phyloP scores from a whole-genome alignment of 2,797 vertebrate species.

The Champsocephalus esox region DNA sequence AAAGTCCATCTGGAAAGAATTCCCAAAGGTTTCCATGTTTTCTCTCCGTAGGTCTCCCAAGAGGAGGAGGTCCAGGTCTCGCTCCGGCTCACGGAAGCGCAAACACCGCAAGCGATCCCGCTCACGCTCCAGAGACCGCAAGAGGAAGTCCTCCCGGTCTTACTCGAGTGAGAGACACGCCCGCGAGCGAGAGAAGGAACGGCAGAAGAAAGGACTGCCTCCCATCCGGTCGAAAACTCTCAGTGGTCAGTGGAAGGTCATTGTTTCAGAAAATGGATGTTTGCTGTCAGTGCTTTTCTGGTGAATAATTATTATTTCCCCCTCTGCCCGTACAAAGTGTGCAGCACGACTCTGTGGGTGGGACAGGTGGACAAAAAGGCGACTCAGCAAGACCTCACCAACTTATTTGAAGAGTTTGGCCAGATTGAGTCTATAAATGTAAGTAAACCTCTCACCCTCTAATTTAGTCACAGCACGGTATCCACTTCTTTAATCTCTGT shows the following conservation, averaged over 20 bases:
- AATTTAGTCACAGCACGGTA: not conserved
- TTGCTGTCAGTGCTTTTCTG: not conserved
- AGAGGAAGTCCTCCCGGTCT: slow-evolving; percentile 95
- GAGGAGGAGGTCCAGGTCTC: slow-evolving; percentile 94
- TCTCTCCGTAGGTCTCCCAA: slow-evolving; percentile 90
- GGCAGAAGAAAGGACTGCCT: slow-evolving; percentile 97
- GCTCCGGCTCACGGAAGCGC: slow-evolving; percentile 95
- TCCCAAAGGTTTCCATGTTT: not conserved
- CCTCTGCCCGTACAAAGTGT: slow-evolving; percentile 84
- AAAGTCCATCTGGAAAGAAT: not conserved
- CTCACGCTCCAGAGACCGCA: slow-evolving; percentile 95
- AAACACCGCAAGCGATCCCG: slow-evolving; percentile 97
- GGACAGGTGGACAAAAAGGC: slow-evolving; percentile 99
- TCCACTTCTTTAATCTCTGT: not conserved
- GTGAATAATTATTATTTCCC: not conserved
- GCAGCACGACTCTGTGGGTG: slow-evolving; percentile 99
- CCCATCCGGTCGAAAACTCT: slow-evolving; percentile 95
- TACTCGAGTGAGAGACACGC: slow-evolving; percentile 97
- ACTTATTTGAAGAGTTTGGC: slow-evolving; percentile 98
- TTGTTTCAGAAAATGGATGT: not conserved
- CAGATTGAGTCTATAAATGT: slow-evolving; percentile 99
- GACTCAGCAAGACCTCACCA: slow-evolving; percentile 97
- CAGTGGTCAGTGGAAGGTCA: slow-evolving; percentile 86
- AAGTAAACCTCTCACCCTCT: slow-evolving; percentile 69
- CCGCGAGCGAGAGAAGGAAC: slow-evolving; percentile 94